phyloP scores from a whole-genome alignment of 2,888 invertebrate species.

The Xestia ashworthii region DNA sequence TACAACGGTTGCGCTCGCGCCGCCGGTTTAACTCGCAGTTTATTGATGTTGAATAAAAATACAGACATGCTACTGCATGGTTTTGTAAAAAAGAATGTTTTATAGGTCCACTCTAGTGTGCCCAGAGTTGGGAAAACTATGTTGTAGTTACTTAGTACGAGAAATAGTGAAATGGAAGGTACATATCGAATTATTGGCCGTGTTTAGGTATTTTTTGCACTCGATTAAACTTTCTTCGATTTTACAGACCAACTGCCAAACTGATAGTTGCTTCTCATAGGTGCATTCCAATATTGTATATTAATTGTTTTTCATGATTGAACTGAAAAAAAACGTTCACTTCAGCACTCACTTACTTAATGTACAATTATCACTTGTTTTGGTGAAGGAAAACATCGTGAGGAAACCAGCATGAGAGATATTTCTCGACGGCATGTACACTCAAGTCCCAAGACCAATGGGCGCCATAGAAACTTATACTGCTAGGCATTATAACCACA shows the following conservation, averaged over 20 bases:
- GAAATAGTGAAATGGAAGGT: background rate
- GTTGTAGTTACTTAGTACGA: background rate
- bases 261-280: background rate
- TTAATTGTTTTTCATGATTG: background rate
- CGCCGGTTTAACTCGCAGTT: slow-evolving; percentile 47
- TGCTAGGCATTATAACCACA: too few relatives aligned
- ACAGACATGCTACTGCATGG: slow-evolving; percentile 34
- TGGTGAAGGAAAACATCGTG: too few relatives aligned
- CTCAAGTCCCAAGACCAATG: too few relatives aligned
- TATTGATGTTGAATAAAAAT: slow-evolving; percentile 61
- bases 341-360: background rate
- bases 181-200: background rate
- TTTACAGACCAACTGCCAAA: background rate
- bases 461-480: too few relatives aligned
- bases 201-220: background rate
- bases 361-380: too few relatives aligned
- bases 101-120: background rate
- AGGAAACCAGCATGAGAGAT: too few relatives aligned
- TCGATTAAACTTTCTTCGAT: background rate
- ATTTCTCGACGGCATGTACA: too few relatives aligned
- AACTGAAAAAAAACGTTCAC: background rate
- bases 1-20: slow-evolving; percentile 59
- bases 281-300: background rate
- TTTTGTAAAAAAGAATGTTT: slow-evolving; percentile 19
- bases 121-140: background rate